Conservation (phyloP, 2,888 invertebrate species). For the Plutella xylostella region DNA sequence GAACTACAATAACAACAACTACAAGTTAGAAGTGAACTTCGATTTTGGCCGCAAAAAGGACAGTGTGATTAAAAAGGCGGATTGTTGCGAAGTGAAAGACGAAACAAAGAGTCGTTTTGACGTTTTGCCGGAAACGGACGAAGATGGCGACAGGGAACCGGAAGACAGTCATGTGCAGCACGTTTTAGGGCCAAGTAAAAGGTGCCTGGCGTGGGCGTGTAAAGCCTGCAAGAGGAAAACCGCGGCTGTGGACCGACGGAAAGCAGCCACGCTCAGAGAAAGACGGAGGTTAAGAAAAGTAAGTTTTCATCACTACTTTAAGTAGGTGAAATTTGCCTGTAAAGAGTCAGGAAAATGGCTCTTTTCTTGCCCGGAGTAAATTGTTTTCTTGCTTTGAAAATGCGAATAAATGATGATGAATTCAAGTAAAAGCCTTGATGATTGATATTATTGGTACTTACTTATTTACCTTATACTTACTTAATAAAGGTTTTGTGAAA, state of each 20-base stretch:
- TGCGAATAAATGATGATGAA: no score
- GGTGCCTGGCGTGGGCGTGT: constrained; percentile 96
- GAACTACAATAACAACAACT: constrained; percentile 18
- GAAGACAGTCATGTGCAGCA: constrained; percentile 54
- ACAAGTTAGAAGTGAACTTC: constrained; percentile 29
- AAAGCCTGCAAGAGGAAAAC: constrained; percentile 97
- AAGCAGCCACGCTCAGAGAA: constrained; percentile 97
- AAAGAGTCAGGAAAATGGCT: no score
- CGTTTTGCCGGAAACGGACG: constrained; percentile 24
- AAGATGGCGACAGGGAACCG: constrained; percentile 21
- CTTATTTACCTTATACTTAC: no score
- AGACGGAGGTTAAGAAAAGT: constrained; percentile 93
- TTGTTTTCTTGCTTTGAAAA: no score
- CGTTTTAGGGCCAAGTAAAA: constrained; percentile 70
- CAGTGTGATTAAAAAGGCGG: not conserved
- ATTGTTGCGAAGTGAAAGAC: constrained; percentile 37
- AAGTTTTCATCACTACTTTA: constrained; percentile 23
- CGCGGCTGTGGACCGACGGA: constrained; percentile 93
- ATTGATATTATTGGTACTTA: no score
- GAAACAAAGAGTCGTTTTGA: constrained; percentile 30
- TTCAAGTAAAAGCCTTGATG: no score
- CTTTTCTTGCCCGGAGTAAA: no score
- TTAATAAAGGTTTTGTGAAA: no score
- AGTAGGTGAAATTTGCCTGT: no score
- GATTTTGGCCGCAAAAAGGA: constrained; percentile 27